Conservation (phyloP, 2,797 vertebrate genomes). For the Rhinophrynus dorsalis region DNA sequence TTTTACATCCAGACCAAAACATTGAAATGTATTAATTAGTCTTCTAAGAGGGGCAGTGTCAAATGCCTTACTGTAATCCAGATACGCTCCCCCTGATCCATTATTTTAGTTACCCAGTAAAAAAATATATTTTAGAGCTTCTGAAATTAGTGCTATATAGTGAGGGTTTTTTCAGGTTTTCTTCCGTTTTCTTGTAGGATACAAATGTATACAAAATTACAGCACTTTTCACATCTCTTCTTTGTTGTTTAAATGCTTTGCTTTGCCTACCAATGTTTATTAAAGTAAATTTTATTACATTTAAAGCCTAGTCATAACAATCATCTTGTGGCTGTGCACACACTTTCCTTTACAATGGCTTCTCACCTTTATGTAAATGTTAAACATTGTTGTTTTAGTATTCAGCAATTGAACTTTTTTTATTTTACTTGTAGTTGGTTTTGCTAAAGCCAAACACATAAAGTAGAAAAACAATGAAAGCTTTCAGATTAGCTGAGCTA, state of each 20-base stretch:
- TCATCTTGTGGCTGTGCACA: background rate
- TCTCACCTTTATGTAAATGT: background rate
- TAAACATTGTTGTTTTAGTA: background rate
- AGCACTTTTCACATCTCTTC: background rate
- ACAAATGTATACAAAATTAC: background rate
- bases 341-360: background rate
- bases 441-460: slow-evolving; percentile 37
- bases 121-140: too few species aligned
- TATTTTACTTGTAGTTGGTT: slow-evolving; percentile 8
- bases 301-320: background rate
- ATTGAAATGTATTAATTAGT: too few species aligned
- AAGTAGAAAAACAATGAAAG: slow-evolving; percentile 78
- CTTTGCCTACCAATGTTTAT: background rate
- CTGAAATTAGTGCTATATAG: too few species aligned
- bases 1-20: too few species aligned
- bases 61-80: too few species aligned
- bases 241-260: background rate
- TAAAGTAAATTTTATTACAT: background rate
- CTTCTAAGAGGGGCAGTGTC: too few species aligned
- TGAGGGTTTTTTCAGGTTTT: too few species aligned
- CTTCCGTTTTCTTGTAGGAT: too few species aligned
- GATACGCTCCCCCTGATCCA: too few species aligned
- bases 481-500: slow-evolving; percentile 74
- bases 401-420: background rate
- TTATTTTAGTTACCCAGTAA: too few species aligned